Conservation (phyloP, 1,140 invertebrate genomes). For the Macrobrachium rosenbergii region DNA sequence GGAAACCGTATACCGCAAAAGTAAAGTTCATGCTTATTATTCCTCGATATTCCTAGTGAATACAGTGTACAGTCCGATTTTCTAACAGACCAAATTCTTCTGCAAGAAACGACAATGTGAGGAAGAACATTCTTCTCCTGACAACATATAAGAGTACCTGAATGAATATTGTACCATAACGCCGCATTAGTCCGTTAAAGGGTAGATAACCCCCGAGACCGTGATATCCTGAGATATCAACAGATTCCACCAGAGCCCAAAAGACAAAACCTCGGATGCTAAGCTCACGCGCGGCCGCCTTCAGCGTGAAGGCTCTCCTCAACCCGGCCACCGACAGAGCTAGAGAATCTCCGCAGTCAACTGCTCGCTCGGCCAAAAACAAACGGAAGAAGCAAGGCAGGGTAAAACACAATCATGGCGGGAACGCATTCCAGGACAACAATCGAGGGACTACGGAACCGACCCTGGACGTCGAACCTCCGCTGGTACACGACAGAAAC, state of each 20-base stretch:
- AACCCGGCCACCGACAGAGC: background rate
- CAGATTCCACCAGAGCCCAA: background rate
- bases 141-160: too few species aligned
- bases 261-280: slow-evolving; percentile 22
- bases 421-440: background rate
- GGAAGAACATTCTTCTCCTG: too few species aligned
- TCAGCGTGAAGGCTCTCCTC: slow-evolving; percentile 58
- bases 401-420: background rate
- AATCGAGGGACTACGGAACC: background rate
- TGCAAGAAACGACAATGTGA: too few species aligned
- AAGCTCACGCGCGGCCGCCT: slow-evolving; percentile 55
- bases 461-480: background rate
- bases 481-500: too few species aligned
- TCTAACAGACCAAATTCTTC: too few species aligned
- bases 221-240: background rate
- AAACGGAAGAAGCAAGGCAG: background rate
- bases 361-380: background rate
- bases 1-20: too few species aligned
- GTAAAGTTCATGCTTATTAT: too few species aligned
- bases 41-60: too few species aligned
- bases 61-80: too few species aligned
- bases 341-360: background rate
- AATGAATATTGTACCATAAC: too few species aligned
- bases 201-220: background rate
- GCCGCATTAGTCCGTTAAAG: too few species aligned